Base-by-base conservation (phyloP, 2,113 vertebrate species). In the Notothenia coriiceps region DNA sequence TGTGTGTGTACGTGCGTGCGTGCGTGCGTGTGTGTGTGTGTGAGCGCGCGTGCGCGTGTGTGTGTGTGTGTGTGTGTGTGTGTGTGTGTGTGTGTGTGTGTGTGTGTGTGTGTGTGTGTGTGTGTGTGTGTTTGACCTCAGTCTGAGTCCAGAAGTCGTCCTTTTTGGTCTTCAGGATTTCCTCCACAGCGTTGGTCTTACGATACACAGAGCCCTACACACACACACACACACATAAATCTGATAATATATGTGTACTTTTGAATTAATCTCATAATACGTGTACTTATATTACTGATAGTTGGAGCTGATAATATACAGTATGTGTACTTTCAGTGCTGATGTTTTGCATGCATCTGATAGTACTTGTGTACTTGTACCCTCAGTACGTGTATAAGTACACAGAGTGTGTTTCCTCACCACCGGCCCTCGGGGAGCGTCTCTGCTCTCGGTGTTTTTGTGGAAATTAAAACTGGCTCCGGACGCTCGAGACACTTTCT, bases 81-180 rank as follows among this genome's bases (percentile, higher is more conserved):
- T 25, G 25, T 25, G 25, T 2, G 22, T 22, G 22, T 25, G 25
- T 25, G 25, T 25, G 25, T 25, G 25, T 25, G 25, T 25, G 25
- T 25, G 25, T 25, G 25, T 25, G 25, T 25, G 25, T 25, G 25
- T 25, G 25, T 25, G 25, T 25, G 25, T 25, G 25, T 89, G 84
- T 79, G 25, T 25, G 25, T 2, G 25, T 25, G 25, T 25, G 25
- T 2, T 25, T 25, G 25, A 98, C 98, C 97, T 98, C 96, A 0
- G 96, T 90, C 80, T 97, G 95, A 74, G 89, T 94, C 98, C 98
- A 99, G 93, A 99, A 99, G 77, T 94, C 93, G 13, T 98, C 96
- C 70, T 98, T 98, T 5, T 95, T 95, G 56, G 94, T 96, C 1
- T 94, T 92, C 74, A 96, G 96, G 67, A 99, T 97, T 75, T 99